These are phyloP conservation scores for Phataginus tricuspis DNA, from an alignment of 2,797 vertebrate genomes.

Conservation along the genomic window DNA sequence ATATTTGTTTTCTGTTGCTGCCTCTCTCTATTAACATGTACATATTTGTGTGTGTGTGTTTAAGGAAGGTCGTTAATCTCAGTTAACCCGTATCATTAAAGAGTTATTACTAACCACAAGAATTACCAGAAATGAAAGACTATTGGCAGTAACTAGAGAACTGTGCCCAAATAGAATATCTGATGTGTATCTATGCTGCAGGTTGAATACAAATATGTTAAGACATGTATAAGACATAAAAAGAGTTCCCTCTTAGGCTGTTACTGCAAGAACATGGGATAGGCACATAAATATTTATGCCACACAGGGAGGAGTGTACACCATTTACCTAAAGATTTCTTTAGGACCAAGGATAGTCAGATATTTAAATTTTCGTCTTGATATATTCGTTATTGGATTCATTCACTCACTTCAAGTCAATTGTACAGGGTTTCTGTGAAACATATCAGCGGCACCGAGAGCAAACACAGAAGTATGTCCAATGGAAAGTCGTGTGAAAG, in stretches of 20 bases:
- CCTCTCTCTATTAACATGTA: not conserved
- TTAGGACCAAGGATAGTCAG: not conserved
- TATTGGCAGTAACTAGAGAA: conserved; percentile 44
- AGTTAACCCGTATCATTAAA: conserved; percentile 15
- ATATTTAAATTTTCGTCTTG: conserved; percentile 41
- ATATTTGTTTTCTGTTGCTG: not conserved
- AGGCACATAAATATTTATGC: conserved; percentile 35
- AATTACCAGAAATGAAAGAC: conserved; percentile 49
- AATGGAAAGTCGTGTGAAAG: not conserved
- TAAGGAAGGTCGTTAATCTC: conserved; percentile 32
- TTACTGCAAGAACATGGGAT: not conserved
- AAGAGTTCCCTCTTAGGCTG: conserved; percentile 53
- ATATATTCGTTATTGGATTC: conserved; percentile 1
- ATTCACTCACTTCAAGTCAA: conserved; percentile 35
- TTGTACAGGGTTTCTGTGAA: not conserved
- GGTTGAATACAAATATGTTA: conserved; percentile 51
- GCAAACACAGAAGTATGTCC: not conserved
- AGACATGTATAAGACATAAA: conserved; percentile 57
- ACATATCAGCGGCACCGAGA: not conserved
- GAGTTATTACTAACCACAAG: not conserved
- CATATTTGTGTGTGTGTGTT: not conserved
- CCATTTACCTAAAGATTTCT: conserved; percentile 6
- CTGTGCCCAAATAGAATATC: conserved; percentile 29
- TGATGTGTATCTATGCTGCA: conserved; percentile 34
- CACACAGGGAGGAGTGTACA: not conserved